Evolutionary conservation across 2,797 vertebrate genomes (phyloP), one percentile per base, ranked within the genome.

Genomic region (Sebastes diploproa): DNA sequence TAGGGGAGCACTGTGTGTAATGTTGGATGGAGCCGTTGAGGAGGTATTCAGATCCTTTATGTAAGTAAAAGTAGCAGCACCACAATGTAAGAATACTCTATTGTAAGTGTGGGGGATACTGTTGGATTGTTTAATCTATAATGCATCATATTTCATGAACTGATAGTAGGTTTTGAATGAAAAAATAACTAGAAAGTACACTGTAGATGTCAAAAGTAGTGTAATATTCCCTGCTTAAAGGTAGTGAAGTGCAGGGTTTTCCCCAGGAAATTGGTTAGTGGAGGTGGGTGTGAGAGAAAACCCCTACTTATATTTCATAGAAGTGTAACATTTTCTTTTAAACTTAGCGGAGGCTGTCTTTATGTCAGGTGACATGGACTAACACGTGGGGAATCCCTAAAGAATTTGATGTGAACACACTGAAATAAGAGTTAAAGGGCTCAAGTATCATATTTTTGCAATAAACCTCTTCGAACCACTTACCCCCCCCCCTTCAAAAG

Each of bases 1-100:
- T 29, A n/a, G 22, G 81, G 63, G 67, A 77, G 14, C 64, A 67
- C 14, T 50, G 61, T 16, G 23, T 71, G 52, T 61, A 30, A 79
- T 72, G 30, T 23, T n/a, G 58, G 77, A 83, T 61, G 16, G 20
- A 50, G 61, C 7, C 16, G 42, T 38, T 9, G 22, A 52, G 32
- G 18, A 58, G 14, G 27, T 13, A 65, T 27, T 71, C 14, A 62
- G 30, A 81, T 70, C 22, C 20, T 54, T 61, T 22, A 38, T 22
- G 27, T 20, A 32, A 52, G 52, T 54, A 61, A 64, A 56, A 60
- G 30, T 2, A 9, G 59, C 42, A 64, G 20, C 6, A 62, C 8
- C n/a, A 34, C 14, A 30, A 30, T 29, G 6, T 16, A 52, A 42
- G 2, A 62, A 6, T 6, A 16, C 7, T 22, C 4, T 30, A 6